Evolutionary conservation across 1,140 invertebrate species (phyloP).

Genomic region (Pogonomyrmex barbatus): DNA sequence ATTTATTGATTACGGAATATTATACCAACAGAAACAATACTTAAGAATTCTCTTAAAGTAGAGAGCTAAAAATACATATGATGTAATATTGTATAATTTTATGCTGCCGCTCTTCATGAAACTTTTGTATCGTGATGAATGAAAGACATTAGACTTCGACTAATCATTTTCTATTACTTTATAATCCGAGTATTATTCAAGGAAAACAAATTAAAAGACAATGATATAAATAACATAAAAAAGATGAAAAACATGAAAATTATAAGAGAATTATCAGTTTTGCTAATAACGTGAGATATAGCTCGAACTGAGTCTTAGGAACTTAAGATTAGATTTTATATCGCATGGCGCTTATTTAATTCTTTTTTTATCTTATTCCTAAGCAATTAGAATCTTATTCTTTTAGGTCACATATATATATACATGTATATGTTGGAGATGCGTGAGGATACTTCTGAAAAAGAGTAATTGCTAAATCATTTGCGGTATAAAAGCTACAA

Average conservation of each 20-base stretch:
- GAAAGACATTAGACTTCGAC: not conserved
- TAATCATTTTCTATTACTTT: slow-evolving; percentile 15
- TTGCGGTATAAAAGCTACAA: slow-evolving; percentile 31
- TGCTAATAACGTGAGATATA: not conserved
- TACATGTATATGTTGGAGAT: not conserved
- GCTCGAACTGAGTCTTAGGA: not conserved
- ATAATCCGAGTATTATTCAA: not conserved
- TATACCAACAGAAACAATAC: slow-evolving; percentile 13
- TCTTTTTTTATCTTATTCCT: slow-evolving; percentile 41
- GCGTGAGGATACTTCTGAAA: slow-evolving; percentile 11
- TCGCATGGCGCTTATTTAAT: slow-evolving; percentile 16
- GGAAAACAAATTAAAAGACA: not conserved
- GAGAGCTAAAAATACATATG: slow-evolving; percentile 25
- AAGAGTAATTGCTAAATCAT: not conserved
- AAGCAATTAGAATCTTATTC: not conserved
- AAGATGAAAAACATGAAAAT: not conserved
- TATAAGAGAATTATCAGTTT: slow-evolving; percentile 24
- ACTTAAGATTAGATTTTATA: slow-evolving; percentile 29
- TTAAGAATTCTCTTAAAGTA: slow-evolving; percentile 40
- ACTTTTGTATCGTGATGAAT: not conserved
- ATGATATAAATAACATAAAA: slow-evolving; percentile 25
- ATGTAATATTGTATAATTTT: not conserved
- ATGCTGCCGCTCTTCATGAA: not conserved
- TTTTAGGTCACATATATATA: slow-evolving; percentile 1
- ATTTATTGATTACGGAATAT: slow-evolving; percentile 22